Percentiles rank a stretch among this genome's conserved stretches.
phyloP scores from a whole-genome alignment of 2,797 vertebrate genomes.

The Micropoecilia bifurca region DNA sequence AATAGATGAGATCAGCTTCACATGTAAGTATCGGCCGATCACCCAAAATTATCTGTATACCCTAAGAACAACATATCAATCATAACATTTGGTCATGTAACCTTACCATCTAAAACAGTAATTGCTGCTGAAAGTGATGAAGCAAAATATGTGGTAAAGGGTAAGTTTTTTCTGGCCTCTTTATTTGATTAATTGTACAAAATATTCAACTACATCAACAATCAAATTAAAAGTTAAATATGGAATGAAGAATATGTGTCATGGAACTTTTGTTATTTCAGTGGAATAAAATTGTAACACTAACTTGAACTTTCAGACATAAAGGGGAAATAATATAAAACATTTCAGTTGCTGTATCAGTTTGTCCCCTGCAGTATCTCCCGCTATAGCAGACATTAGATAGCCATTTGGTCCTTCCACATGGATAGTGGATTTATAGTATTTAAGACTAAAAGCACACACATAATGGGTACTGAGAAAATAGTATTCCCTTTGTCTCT shows the following conservation, averaged over 20 bases:
- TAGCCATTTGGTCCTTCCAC: slow-evolving; percentile 38
- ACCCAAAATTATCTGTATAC: no score
- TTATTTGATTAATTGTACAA: background rate
- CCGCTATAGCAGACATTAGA: slow-evolving; percentile 13
- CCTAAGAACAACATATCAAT: no score
- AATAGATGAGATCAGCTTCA: no score
- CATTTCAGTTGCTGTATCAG: background rate
- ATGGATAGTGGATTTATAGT: slow-evolving; percentile 31
- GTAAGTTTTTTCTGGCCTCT: background rate
- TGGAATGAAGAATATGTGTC: background rate
- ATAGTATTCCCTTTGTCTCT: slow-evolving; percentile 43
- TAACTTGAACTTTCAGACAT: background rate
- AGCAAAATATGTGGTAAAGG: background rate
- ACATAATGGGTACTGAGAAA: slow-evolving; percentile 52
- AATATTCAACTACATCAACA: background rate
- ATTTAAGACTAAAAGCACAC: slow-evolving; percentile 54
- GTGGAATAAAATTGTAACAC: background rate
- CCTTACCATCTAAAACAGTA: no score
- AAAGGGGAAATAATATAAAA: background rate
- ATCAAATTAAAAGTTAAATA: background rate
- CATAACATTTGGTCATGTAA: no score
- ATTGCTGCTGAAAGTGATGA: background rate
- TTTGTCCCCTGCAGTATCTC: background rate
- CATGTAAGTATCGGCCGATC: no score
- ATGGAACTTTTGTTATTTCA: background rate